Evolutionary conservation across 2,797 vertebrate species (phyloP), one percentile per base, ranked within the genome.

Genomic region (Scolopax rusticola): DNA sequence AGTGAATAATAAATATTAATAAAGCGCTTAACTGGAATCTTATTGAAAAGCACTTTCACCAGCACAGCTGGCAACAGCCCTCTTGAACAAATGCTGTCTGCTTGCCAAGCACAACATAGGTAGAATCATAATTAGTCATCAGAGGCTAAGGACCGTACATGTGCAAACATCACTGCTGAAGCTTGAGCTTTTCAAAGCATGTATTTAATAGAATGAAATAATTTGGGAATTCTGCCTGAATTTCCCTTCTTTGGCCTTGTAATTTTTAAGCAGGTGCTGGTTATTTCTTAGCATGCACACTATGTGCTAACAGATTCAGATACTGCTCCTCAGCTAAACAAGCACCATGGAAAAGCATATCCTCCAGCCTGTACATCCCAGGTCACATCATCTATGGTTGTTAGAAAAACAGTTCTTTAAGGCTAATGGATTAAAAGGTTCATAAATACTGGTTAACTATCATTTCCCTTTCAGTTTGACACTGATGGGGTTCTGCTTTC

Each of bases 1-100:
- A 70, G 54, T 33, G 77, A 94, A 75, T 84, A 90, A 88, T 89
- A 96, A 96, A 96, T 95, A 91, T 95, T 95, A 94, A 94, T 92
- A 85, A 94, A 92, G 43, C 19, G n/a, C 89, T 94, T 91, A 77
- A 87, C 47, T 59, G 40, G 56, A 43, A 77, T 90, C 60, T 81
- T 63, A 76, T 47, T 93, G 92, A 80, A 92, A 96, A 79, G 67
- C 86, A 73, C 77, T 93, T 95, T 71, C 45, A 80, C 27, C 21
- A 65, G 82, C 84, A 73, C 57, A 93, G 89, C 79, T 89, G 89
- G 90, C 78, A 85, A 59, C 28, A 90, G 38, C 36, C 50, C 50
- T 70, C 83, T 83, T 48, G 45, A 94, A 96, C n/a, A 94, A 95
- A 92, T 41, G 48, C 71, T 77, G 56, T n/a, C 53, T 77, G 48